Base-by-base conservation (phyloP, 2,888 invertebrate genomes). In the Molorchus minor region DNA sequence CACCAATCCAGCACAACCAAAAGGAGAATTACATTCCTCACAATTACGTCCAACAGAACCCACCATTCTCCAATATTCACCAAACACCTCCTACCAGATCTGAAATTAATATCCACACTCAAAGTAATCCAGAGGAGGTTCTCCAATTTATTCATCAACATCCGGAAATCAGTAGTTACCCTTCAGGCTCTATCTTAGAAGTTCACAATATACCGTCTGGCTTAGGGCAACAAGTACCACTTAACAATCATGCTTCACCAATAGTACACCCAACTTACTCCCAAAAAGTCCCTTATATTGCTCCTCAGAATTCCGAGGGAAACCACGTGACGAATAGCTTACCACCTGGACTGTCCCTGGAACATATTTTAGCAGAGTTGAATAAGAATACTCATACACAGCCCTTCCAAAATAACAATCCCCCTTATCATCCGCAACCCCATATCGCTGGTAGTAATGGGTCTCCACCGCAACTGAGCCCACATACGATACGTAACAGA, bases 111-210 rank as follows among this genome's bases (percentile, higher is more conserved):
- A 71, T 77, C 49, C 76, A 76, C 43, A 75, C 72, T 10, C 73
- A 78, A 43, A 75, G 75, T 20, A 71, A 74, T 59, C 75, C 79
- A 7, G 77, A 79, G 10, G 80, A 81, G 60, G 57, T 81, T 1
- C 58, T 81, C 3, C 78, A 80, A 52, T 75, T 81, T 35, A 77
- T 81, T 30, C 75, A 80, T 57, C 79, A 80, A 58, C 80, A 81
- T 68, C 80, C 81, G 3, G 80, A 80, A 69, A 68, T 81, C 33
- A 69, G 76, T 41, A 78, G 79, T 63, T 79, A 80, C 65, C 81
- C 81, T 12, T 72, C 78, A 4, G 81, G 80, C 17, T 78, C 80
- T 4, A 77, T 81, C 29, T 64, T 81, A 7, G 80, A 81, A 72
- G 75, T 81, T 35, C 80, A 79, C 55, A 75, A 74, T 64, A 56